Evolutionary conservation across 2,797 vertebrate genomes (phyloP).

Genomic region (Chanos chanos): DNA sequence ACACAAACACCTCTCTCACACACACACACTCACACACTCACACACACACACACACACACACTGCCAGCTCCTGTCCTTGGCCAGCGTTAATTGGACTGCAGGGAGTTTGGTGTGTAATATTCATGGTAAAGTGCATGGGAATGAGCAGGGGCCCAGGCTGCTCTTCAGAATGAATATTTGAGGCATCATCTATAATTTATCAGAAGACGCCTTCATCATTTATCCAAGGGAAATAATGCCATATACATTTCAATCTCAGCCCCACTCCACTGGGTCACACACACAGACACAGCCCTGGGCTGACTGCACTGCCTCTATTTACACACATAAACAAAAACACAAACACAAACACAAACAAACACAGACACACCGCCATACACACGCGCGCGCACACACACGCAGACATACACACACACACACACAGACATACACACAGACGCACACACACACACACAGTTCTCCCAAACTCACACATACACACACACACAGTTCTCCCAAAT

Average conservation of each 20-base stretch:
- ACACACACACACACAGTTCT: too few species aligned
- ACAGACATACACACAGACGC: too few species aligned
- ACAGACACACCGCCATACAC: constrained; percentile 34
- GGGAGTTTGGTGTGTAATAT: constrained; percentile 46
- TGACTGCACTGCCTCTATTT: constrained; percentile 20
- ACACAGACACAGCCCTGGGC: constrained; percentile 44
- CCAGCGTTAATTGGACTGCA: constrained; percentile 54
- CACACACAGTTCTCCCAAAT: too few species aligned
- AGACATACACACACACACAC: too few species aligned
- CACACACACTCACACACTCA: neutral
- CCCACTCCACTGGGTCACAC: constrained; percentile 55
- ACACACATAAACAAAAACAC: constrained; percentile 39
- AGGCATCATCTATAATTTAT: constrained; percentile 68
- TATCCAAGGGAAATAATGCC: constrained; percentile 64
- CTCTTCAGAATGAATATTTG: constrained; percentile 67
- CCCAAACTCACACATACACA: too few species aligned
- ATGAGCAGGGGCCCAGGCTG: constrained; percentile 36
- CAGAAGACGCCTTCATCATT: constrained; percentile 60
- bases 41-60: neutral
- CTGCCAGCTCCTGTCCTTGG: constrained; percentile 24
- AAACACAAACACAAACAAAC: constrained; percentile 44
- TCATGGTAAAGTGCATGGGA: constrained; percentile 46
- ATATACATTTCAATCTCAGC: constrained; percentile 64
- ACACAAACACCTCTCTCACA: neutral
- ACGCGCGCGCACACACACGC: constrained; percentile 63